Evolutionary conservation across 2,113 vertebrate species (phyloP), one percentile per base, ranked within the genome.

Genomic region (Natator depressus): DNA sequence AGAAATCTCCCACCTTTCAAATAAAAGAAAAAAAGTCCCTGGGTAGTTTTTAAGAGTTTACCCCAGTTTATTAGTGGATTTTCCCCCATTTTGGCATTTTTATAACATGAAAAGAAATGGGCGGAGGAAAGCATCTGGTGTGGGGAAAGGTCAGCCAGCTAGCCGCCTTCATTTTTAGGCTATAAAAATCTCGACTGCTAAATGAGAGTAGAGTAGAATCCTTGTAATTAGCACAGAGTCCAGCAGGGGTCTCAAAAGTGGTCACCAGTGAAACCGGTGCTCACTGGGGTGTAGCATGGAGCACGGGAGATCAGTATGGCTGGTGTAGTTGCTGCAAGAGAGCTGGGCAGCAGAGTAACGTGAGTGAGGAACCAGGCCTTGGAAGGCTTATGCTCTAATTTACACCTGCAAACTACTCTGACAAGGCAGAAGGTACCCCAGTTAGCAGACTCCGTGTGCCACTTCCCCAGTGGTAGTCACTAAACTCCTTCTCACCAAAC

Each of bases 281-380:
- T n/a, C 20, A 17, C 57, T 2, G 84, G 1, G 38, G 20, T 16
- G 50, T 27, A 0, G 19, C 14, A 0, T 0, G 38, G 79, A 0
- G 7, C 50, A 27, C 2, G 0, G 10, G 80, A 20, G 78, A 2
- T 0, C 3, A 3, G 31, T 19, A 50, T 0, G 42, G 4, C 29
- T 12, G 3, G 49, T 17, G 6, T 11, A 38, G 57, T 51, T 10
- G 50, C 1, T 4, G 42, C 88, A 1, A 17, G 4, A n/a, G 84
- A 9, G 3, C n/a, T 3, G 46, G 54, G 54, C 17, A 13, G 51
- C 0, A 42, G 81, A 84, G 35, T 35, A 84, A 31, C 3, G 19
- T 4, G 76, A 78, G 1, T 0, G 5, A 47, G 69, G 82, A 38
- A 14, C 31, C 57, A 1, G 29, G 2, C 4, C 0, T 51, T 4